phyloP scores from a whole-genome alignment of 2,888 invertebrate genomes.

The Kryphioiulus occultus region DNA sequence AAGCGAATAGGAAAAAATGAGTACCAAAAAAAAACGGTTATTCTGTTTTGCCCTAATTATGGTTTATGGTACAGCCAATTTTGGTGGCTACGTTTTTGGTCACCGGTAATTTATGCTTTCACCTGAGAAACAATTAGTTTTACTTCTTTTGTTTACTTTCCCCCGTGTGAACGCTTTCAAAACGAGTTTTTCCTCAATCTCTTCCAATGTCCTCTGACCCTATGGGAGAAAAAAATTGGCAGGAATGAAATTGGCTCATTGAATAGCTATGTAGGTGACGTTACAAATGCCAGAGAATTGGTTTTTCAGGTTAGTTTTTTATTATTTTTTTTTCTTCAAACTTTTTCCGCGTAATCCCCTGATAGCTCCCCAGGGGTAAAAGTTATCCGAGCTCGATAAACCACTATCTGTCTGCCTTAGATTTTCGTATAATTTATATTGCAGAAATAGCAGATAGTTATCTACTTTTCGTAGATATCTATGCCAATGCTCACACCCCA shows the following conservation, averaged over 20 bases:
- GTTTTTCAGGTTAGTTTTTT: background rate
- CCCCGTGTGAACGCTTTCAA: background rate
- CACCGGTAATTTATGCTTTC: slow-evolving; percentile 42
- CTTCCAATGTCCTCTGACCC: slow-evolving; percentile 36
- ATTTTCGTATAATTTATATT: background rate
- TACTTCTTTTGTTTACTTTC: slow-evolving; percentile 37
- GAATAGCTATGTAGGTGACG: background rate
- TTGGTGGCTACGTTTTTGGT: too few relatives aligned
- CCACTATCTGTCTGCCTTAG: background rate
- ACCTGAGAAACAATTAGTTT: background rate
- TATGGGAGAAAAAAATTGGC: background rate
- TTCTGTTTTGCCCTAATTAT: background rate
- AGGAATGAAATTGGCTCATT: background rate
- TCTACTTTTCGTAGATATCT: background rate
- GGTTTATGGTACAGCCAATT: slow-evolving; percentile 27
- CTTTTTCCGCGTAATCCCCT: background rate
- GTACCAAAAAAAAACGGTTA: background rate
- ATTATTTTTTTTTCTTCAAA: background rate
- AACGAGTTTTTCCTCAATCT: background rate
- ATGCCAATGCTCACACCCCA: background rate
- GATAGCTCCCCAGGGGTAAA: background rate
- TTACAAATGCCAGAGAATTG: background rate
- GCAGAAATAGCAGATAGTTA: background rate
- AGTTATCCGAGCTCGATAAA: background rate
- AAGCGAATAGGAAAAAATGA: background rate